Conservation (phyloP, 2,797 vertebrate species). For the Tapera naevia region DNA sequence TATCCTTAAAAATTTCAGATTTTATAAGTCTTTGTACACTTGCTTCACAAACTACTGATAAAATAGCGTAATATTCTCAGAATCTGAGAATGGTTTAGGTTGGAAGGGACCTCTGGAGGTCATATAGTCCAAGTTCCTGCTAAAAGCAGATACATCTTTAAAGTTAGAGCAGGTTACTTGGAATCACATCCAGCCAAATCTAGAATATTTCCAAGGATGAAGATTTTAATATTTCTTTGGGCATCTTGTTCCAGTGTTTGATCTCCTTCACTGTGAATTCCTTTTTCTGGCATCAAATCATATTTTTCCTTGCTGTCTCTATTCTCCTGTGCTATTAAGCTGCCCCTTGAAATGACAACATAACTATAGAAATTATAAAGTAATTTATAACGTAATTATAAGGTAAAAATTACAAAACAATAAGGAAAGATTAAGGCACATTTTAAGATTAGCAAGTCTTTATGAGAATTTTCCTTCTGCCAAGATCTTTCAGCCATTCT, state of each 20-base stretch:
- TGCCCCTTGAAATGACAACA: background rate
- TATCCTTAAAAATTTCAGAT: background rate
- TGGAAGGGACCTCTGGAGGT: background rate
- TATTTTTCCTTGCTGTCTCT: background rate
- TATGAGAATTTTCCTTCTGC: background rate
- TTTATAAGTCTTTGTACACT: background rate
- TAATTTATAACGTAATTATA: background rate
- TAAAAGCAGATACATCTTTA: background rate
- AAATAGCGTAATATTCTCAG: slow-evolving; percentile 24
- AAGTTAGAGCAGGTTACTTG: slow-evolving; percentile 23
- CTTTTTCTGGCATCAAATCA: background rate
- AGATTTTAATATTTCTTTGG: slow-evolving; percentile 36
- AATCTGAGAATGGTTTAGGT: slow-evolving; percentile 10
- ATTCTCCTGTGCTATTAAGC: background rate
- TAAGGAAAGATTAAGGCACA: background rate
- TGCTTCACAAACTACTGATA: background rate
- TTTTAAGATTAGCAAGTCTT: background rate
- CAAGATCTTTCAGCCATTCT: background rate
- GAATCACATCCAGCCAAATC: background rate
- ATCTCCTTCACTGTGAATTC: background rate
- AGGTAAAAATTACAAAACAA: background rate
- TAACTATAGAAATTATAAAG: background rate
- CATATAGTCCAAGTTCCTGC: background rate
- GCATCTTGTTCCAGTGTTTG: background rate
- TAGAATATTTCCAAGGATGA: slow-evolving; percentile 9